These are phyloP conservation scores for Cyphomyrus plagiostoma DNA, from an alignment of 2,113 vertebrate species.

Conservation along the genomic window DNA sequence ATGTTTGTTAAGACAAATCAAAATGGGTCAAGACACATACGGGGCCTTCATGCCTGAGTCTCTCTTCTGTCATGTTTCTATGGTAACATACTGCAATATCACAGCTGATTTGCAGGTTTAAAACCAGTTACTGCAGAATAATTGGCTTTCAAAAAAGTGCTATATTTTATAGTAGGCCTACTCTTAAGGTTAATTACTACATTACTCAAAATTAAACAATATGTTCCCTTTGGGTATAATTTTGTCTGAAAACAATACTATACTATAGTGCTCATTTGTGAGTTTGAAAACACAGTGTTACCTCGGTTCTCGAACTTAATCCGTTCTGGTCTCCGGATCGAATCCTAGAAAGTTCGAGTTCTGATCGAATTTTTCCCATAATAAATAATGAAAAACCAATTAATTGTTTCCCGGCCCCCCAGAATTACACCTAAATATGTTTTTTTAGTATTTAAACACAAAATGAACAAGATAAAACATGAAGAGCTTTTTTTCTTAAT, in stretches of 20 bases:
- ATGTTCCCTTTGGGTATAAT: not conserved
- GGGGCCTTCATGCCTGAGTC: constrained; percentile 55
- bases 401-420: no score
- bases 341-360: no score
- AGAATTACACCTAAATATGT: no score
- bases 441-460: no score
- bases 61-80: constrained; percentile 61
- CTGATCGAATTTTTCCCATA: no score
- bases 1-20: constrained; percentile 63
- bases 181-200: not conserved
- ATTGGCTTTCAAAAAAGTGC: not conserved
- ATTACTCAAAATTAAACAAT: not conserved
- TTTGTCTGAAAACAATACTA: not conserved
- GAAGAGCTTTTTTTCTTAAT: no score
- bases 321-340: no score
- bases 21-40: constrained; percentile 70
- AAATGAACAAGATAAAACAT: no score
- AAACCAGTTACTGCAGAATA: constrained; percentile 37
- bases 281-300: not conserved
- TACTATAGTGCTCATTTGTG: not conserved
- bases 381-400: no score
- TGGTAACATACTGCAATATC: constrained; percentile 60
- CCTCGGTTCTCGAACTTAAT: no score
- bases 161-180: not conserved
- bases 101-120: constrained; percentile 52